Conservation (phyloP, 2,113 vertebrate genomes). For the Trichechus manatus region DNA sequence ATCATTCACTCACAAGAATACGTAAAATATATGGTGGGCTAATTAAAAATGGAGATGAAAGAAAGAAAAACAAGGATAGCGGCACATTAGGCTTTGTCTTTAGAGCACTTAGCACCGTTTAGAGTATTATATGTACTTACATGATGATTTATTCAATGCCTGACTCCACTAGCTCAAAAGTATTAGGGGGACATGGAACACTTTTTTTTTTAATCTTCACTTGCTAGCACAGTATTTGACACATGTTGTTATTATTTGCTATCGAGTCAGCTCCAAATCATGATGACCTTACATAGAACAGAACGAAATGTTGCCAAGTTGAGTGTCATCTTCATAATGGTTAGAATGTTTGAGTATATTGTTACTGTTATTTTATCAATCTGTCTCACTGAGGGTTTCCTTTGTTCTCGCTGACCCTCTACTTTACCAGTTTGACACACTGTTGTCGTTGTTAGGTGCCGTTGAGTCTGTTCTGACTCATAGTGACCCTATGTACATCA, state of each 20-base stretch:
- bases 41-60: not conserved
- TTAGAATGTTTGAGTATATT: not conserved
- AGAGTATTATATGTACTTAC: not conserved
- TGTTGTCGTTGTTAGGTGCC: too few relatives aligned
- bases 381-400: not conserved
- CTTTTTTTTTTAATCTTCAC: not conserved
- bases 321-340: not conserved
- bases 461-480: too few relatives aligned
- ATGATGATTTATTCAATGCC: not conserved
- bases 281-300: not conserved
- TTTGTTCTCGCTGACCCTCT: not conserved
- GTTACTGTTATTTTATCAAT: not conserved
- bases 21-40: not conserved
- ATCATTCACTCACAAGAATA: not conserved
- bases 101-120: not conserved
- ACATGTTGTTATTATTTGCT: not conserved
- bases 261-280: not conserved
- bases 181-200: not conserved
- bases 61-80: not conserved
- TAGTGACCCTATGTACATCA: too few relatives aligned
- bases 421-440: not conserved
- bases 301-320: too few relatives aligned
- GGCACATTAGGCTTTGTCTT: not conserved
- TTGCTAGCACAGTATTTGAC: not conserved
- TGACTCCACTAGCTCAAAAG: not conserved